Evolutionary conservation across 2,888 invertebrate genomes (phyloP).

Genomic region (Idaea dimidiata): DNA sequence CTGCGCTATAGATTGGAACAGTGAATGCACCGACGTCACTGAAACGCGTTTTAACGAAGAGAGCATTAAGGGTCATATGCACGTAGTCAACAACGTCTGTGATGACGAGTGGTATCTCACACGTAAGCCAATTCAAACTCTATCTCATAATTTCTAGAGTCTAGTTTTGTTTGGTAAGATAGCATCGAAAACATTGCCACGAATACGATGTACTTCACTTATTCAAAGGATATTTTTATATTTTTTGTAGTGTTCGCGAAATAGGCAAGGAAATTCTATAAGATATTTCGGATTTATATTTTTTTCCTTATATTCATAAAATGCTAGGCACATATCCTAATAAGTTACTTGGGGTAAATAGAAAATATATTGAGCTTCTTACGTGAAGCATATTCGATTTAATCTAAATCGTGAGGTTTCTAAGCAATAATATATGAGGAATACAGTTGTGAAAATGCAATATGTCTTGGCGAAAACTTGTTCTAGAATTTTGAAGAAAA

Average conservation of each 20-base stretch:
- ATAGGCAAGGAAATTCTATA: not conserved
- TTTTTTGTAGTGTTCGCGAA: not conserved
- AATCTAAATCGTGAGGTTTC: not conserved
- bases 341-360: conserved; percentile 1
- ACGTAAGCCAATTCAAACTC: conserved; percentile 41
- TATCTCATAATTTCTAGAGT: conserved; percentile 6
- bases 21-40: conserved; percentile 60
- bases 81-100: conserved; percentile 60
- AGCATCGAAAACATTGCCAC: not conserved
- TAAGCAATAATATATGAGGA: not conserved
- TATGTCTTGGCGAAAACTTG: not conserved
- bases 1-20: conserved; percentile 69
- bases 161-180: not conserved
- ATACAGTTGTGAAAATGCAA: not conserved
- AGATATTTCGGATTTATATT: conserved; percentile 1
- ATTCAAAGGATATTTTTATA: conserved; percentile 6
- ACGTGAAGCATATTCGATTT: not conserved
- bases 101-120: conserved; percentile 55
- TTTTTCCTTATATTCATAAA: conserved; percentile 1
- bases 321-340: not conserved
- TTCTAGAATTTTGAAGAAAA: not conserved
- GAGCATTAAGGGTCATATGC: conserved; percentile 64
- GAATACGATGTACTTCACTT: conserved; percentile 1
- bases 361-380: not conserved
- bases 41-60: conserved; percentile 67